Conservation (phyloP, 2,113 vertebrate genomes). For the Tetrao urogallus region DNA sequence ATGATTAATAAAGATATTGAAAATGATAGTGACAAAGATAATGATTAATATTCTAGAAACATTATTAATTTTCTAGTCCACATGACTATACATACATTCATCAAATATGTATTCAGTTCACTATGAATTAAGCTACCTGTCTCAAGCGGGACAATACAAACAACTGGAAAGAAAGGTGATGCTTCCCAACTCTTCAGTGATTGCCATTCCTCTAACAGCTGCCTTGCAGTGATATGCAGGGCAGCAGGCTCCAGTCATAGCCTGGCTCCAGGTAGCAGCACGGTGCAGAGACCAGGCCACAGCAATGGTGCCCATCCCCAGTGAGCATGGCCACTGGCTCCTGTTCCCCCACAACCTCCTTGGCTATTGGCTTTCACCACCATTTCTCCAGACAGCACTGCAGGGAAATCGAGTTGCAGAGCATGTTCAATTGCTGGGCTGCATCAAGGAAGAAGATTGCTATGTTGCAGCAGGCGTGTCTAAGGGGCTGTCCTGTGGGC, state of each 20-base stretch:
- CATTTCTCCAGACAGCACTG: background rate
- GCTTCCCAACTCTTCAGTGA: background rate
- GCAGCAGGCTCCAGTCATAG: background rate
- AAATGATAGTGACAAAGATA: too few species aligned
- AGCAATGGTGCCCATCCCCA: background rate
- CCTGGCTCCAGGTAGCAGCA: accelerated
- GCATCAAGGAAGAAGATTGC: background rate
- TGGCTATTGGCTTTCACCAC: background rate
- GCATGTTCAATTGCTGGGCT: background rate
- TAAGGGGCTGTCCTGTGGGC: background rate
- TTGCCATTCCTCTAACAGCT: background rate
- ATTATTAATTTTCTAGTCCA: background rate
- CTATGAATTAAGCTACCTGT: background rate
- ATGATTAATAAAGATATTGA: background rate
- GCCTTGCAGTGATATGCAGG: accelerated
- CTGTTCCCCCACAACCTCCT: background rate
- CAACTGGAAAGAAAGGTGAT: background rate
- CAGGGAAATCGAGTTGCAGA: background rate
- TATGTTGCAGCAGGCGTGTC: background rate
- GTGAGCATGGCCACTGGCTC: background rate
- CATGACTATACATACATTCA: background rate
- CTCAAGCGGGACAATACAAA: background rate
- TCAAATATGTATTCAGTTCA: background rate
- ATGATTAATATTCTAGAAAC: background rate
- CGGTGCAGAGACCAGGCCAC: accelerated